Base-by-base conservation (phyloP, 2,113 vertebrate species). In the Halcyon senegalensis region DNA sequence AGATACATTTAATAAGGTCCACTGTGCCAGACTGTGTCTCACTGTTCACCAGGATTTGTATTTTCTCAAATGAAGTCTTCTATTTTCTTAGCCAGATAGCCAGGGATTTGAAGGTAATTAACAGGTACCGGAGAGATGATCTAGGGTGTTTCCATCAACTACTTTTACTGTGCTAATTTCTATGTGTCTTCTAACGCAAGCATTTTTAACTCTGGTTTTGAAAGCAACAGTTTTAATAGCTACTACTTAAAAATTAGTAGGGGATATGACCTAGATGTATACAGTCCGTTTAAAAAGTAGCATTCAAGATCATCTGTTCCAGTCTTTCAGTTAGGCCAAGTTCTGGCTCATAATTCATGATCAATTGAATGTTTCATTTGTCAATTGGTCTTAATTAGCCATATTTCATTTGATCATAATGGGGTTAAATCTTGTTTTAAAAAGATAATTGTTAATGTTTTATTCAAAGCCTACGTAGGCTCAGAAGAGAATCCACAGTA, bases 381-480 rank as follows among this genome's bases (percentile, higher is more conserved):
- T 93, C 93, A 98, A 94, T 95, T 97, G 93, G 96, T 98, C 97
- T 96, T 95, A 64, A 64, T 87, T 96, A 85, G 35, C 87, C 44
- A 58, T 55, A 70, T 85, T 97, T 96, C 94, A 85, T 96, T 96
- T 94, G 96, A 97, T 97, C 96, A 95, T 95, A 98, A 98, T 35
- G 84, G 96, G 98, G 97, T 98, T 97, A 97, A 98, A 97, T 98
- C 98, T 95, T 94, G 19, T 90, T 95, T 96, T 96, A 79, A 96
- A 97, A 97, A 93, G 94, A 96, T 96, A 96, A 97, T 98, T 97
- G 87, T 97, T 95, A 94, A 97, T 98, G 98, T 98, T 98, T 98
- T 98, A 97, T 98, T 98, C 98, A 98, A 99, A 99, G 99, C 99
- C 98, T 98, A 98, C 99, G 94, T 99, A 99, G 98, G 98, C 98